A percentile compares a stretch with the other conserved stretches of the same genome.
Evolutionary conservation across 2,113 vertebrate genomes (phyloP).

Genomic region (Lepus timidus): DNA sequence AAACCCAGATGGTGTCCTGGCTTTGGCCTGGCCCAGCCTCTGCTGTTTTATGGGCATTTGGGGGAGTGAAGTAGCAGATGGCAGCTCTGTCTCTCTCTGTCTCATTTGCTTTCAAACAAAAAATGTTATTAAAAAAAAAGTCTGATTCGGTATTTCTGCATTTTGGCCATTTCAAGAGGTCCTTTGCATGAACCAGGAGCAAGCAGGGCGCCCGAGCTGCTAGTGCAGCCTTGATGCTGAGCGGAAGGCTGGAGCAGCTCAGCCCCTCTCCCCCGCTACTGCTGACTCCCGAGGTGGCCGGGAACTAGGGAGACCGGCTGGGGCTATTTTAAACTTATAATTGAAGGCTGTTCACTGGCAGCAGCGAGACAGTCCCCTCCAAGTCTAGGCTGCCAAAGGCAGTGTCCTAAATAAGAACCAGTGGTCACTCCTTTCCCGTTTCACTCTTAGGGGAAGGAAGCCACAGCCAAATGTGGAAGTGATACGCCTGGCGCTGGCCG

Average conservation of each 20-base stretch:
- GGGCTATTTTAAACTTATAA: slow-evolving; percentile 77
- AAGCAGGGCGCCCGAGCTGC: neutral
- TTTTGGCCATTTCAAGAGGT: neutral
- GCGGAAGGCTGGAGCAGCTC: neutral
- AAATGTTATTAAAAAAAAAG: too few relatives aligned
- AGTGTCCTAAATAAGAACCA: slow-evolving; percentile 69
- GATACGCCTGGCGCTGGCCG: neutral
- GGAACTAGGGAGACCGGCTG: neutral
- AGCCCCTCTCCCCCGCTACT: neutral
- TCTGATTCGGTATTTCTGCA: neutral
- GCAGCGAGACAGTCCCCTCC: neutral
- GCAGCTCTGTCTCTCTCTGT: too few relatives aligned
- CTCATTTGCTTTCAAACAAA: too few relatives aligned
- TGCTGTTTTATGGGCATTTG: too few relatives aligned
- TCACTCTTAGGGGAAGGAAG: slow-evolving; percentile 31
- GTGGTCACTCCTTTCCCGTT: neutral
- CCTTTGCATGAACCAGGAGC: neutral
- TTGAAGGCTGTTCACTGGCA: slow-evolving; percentile 69
- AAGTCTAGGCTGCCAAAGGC: slow-evolving; percentile 20
- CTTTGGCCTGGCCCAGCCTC: too few relatives aligned
- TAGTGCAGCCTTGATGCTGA: accelerated
- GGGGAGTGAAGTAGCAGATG: too few relatives aligned
- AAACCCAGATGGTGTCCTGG: too few relatives aligned
- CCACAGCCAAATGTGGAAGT: neutral
- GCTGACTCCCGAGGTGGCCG: neutral